These are phyloP conservation scores for Neodiprion virginianus DNA, from an alignment of 1,140 invertebrate genomes.

Conservation along the genomic window DNA sequence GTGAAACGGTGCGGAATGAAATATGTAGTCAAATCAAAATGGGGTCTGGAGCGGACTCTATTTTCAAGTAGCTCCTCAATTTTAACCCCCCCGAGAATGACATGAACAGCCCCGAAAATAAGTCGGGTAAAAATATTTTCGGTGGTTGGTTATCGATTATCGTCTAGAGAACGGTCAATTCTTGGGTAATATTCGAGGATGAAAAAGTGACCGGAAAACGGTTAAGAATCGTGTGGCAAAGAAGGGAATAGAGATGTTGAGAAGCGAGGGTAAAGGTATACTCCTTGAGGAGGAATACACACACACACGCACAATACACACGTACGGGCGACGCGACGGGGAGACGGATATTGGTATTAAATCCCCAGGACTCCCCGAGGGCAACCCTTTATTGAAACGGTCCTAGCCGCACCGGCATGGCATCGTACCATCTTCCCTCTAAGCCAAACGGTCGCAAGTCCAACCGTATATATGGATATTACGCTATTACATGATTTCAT, in stretches of 20 bases:
- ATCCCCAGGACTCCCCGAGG: not conserved
- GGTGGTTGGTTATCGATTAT: slow-evolving; percentile 2
- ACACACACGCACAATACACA: too few relatives aligned
- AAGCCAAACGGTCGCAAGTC: not conserved
- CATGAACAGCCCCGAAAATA: not conserved
- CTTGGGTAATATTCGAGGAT: not conserved
- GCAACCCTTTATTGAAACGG: slow-evolving; percentile 3
- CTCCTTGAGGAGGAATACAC: not conserved
- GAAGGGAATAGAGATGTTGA: not conserved
- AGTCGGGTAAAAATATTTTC: not conserved
- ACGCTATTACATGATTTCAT: not conserved
- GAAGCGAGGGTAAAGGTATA: not conserved
- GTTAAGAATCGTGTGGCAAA: slow-evolving; percentile 1
- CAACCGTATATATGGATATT: not conserved
- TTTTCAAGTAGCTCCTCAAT: not conserved
- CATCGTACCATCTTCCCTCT: not conserved
- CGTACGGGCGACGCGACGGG: not conserved
- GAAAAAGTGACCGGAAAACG: slow-evolving; percentile 2
- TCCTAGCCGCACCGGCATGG: not conserved
- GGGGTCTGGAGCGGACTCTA: not conserved
- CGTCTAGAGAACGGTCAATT: not conserved
- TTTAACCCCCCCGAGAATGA: not conserved
- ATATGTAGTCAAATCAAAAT: slow-evolving; percentile 5
- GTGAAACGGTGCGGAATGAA: not conserved
- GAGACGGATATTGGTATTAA: slow-evolving; percentile 7